These are phyloP conservation scores for Brenthis ino DNA, from an alignment of 2,888 invertebrate species.

Conservation along the genomic window DNA sequence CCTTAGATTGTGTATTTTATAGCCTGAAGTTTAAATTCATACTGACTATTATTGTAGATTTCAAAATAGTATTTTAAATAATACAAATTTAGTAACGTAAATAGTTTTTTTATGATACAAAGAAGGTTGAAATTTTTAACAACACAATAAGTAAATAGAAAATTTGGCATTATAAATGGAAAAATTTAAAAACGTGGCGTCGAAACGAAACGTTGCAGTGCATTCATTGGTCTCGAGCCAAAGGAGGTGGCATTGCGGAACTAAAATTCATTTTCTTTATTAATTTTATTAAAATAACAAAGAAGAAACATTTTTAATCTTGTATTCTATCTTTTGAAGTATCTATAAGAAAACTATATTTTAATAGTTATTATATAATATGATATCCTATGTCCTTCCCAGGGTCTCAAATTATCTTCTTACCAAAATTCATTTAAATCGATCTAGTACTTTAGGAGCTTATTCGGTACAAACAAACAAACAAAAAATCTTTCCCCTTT, in stretches of 20 bases:
- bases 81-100: neutral
- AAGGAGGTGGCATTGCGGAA: conserved; percentile 40
- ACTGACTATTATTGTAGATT: too few relatives aligned
- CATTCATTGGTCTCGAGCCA: conserved; percentile 42
- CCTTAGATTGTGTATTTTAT: too few relatives aligned
- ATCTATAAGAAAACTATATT: too few relatives aligned
- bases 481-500: too few relatives aligned
- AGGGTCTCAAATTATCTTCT: too few relatives aligned
- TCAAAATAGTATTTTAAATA: neutral
- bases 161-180: conserved; percentile 25
- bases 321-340: too few relatives aligned
- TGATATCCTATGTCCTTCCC: too few relatives aligned
- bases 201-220: conserved; percentile 37
- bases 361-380: too few relatives aligned
- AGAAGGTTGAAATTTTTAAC: neutral
- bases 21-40: too few relatives aligned
- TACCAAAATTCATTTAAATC: too few relatives aligned
- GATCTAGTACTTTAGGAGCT: too few relatives aligned
- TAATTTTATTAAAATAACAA: conserved; percentile 41
- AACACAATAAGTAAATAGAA: conserved; percentile 9
- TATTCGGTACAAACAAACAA: too few relatives aligned
- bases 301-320: neutral
- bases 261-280: conserved; percentile 42
- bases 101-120: neutral
- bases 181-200: conserved; percentile 34